A percentile compares a stretch with the other conserved stretches of the same genome.
Evolutionary conservation across 1,140 invertebrate genomes (phyloP).

Genomic region (Zaprionus davidi): DNA sequence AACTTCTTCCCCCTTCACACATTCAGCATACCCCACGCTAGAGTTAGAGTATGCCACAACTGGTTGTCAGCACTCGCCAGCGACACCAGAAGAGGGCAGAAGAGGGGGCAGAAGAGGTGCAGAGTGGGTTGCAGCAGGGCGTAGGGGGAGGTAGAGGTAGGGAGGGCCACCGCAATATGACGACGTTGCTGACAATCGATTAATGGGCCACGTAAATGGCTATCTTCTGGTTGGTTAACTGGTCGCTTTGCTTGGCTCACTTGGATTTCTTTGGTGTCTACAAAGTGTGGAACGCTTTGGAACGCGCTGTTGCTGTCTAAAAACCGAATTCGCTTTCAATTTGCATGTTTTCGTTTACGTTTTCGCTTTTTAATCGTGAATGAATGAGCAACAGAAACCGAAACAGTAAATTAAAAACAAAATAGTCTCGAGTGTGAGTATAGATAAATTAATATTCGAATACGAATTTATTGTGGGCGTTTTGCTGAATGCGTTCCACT

Average conservation of each 20-base stretch:
- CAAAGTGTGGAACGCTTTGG: not conserved
- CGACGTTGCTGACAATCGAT: conserved; percentile 79
- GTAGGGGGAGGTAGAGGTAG: not conserved
- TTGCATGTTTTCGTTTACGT: conserved; percentile 69
- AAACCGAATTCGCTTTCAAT: conserved; percentile 76
- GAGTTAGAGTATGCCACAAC: conserved; percentile 44
- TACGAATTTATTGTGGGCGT: conserved; percentile 72
- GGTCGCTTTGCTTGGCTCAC: conserved; percentile 10
- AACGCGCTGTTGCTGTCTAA: conserved; percentile 25
- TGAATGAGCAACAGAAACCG: conserved; percentile 64
- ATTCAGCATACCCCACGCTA: not conserved
- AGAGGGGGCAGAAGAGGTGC: not conserved
- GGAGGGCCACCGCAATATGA: conserved; percentile 45
- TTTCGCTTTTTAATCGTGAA: conserved; percentile 51
- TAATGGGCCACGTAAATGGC: conserved; percentile 81
- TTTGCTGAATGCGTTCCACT: conserved; percentile 64
- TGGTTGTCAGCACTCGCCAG: conserved; percentile 61
- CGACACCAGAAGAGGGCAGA: not conserved
- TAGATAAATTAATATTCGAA: conserved; percentile 23
- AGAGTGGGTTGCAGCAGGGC: not conserved
- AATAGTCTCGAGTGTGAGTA: conserved; percentile 44
- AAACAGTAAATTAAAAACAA: conserved; percentile 63
- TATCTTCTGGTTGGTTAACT: conserved; percentile 73
- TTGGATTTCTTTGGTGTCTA: conserved; percentile 15
- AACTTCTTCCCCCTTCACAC: not conserved